Evolutionary conservation across 1,140 invertebrate species (phyloP), one percentile per base, ranked within the genome.

Genomic region (Harpegnathos saltator): DNA sequence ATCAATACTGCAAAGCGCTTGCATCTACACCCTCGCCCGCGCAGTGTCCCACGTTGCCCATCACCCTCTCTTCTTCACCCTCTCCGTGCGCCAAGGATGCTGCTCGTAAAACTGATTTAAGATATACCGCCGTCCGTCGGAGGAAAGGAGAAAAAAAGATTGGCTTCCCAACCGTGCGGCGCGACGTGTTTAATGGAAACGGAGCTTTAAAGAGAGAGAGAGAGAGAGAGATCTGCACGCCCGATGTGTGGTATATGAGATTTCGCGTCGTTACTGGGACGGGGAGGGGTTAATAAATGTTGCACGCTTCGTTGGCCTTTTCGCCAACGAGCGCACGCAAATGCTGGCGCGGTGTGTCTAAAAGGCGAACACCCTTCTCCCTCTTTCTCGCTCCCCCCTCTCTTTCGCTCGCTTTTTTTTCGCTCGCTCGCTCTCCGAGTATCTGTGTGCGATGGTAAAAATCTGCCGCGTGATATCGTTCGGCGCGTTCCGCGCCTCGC

Each of bases 61-160:
- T 9, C 3, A 15, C 24, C 52, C 69, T 54, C 9, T 14, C 62
- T n/a, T n/a, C n/a, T n/a, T 24, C 33, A 19, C 22, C 12, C 1
- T 50, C 22, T 9, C 9, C 74, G 17, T n/a, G 52, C 50, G 19
- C 12, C 58, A n/a, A 33, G 29, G 75, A 73, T 24, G 48, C 19
- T n/a, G 68, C 33, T 80, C 81, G 81, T 87, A 80, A 87, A 87
- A 74, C 73, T 84, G 86, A 84, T 87, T 87, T 74, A 63, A 87
- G 85, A 84, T 84, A 84, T 83, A 86, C 52, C 85, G 84, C 52
- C 54, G 59, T 22, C 19, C 11, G 33, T 54, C n/a, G n/a, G 5
- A 56, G 54, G 19, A 26, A 68, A 22, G 17, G 22, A 52, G 22
- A 12, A 14, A 77, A 83, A 86, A 63, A 87, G 80, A 87, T 83